Percentiles rank a stretch among this genome's conserved stretches.
phyloP scores from a whole-genome alignment of 2,888 invertebrate species.

The Drosophila paramelanica region DNA sequence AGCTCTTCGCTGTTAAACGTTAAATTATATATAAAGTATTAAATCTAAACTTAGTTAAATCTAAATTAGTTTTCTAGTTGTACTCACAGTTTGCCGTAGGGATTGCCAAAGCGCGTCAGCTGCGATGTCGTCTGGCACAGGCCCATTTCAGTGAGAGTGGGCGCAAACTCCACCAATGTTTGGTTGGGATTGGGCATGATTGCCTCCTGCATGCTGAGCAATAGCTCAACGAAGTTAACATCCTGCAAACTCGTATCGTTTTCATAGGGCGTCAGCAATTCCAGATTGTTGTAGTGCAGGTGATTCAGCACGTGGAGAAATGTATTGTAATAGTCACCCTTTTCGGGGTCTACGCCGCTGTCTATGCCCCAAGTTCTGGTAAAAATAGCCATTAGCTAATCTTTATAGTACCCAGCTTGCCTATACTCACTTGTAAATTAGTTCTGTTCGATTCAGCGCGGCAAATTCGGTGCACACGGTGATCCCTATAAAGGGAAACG shows the following conservation, averaged over 20 bases:
- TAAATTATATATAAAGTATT: background rate
- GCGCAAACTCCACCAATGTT: slow-evolving; percentile 42
- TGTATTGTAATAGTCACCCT: slow-evolving; percentile 68
- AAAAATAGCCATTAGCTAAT: background rate
- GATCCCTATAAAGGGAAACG: slow-evolving; percentile 85
- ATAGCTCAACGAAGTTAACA: slow-evolving; percentile 62
- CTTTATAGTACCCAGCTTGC: no score
- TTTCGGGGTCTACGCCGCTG: slow-evolving; percentile 28
- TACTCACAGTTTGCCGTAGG: slow-evolving; percentile 64
- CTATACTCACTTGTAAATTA: slow-evolving; percentile 75
- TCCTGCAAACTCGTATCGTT: slow-evolving; percentile 70
- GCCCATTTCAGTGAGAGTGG: slow-evolving; percentile 82
- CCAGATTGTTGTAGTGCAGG: slow-evolving; percentile 66
- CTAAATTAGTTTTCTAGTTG: no score
- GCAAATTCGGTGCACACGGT: slow-evolving; percentile 86
- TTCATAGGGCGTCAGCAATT: slow-evolving; percentile 62
- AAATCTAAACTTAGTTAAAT: no score
- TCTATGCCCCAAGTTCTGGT: slow-evolving; percentile 61
- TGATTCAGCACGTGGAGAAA: slow-evolving; percentile 70
- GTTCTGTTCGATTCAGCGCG: slow-evolving; percentile 74
- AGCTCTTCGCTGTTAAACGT: slow-evolving; percentile 17
- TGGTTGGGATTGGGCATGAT: slow-evolving; percentile 24
- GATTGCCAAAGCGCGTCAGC: slow-evolving; percentile 73
- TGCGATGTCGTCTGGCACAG: slow-evolving; percentile 79
- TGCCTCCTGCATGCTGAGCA: slow-evolving; percentile 39